phyloP scores from a whole-genome alignment of 2,113 vertebrate genomes.

The Pedetes capensis region DNA sequence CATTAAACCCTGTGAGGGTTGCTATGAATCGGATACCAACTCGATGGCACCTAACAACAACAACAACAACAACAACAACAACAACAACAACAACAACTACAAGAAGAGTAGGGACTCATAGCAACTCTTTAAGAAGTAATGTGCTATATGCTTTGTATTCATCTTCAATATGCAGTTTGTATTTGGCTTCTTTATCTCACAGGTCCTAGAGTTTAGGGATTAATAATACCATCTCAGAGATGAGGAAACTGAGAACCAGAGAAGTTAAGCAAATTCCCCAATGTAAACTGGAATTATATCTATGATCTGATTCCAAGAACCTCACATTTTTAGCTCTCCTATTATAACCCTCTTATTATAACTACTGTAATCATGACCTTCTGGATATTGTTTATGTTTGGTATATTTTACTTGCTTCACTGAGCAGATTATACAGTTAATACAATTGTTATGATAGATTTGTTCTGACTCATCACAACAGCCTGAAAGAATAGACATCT shows the following conservation, averaged over 20 bases:
- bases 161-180: too few relatives aligned
- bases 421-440: constrained; percentile 56
- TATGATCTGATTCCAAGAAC: not conserved
- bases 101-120: not conserved
- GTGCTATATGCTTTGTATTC: not conserved
- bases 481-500: constrained; percentile 45
- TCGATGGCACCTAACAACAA: too few relatives aligned
- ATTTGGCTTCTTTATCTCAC: not conserved
- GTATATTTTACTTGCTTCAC: constrained; percentile 50
- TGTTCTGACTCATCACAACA: constrained; percentile 58
- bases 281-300: not conserved
- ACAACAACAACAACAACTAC: too few relatives aligned
- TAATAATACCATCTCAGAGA: not conserved
- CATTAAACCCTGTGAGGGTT: too few relatives aligned
- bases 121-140: not conserved
- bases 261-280: not conserved
- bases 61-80: too few relatives aligned
- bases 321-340: not conserved
- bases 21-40: too few relatives aligned
- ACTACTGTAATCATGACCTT: not conserved
- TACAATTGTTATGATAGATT: constrained; percentile 61
- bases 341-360: not conserved
- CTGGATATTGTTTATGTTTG: constrained; percentile 17
- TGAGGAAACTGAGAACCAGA: not conserved
- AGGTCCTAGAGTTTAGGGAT: not conserved